These are phyloP conservation scores for Diabrotica balteata DNA, from an alignment of 2,888 invertebrate species.

Conservation along the genomic window DNA sequence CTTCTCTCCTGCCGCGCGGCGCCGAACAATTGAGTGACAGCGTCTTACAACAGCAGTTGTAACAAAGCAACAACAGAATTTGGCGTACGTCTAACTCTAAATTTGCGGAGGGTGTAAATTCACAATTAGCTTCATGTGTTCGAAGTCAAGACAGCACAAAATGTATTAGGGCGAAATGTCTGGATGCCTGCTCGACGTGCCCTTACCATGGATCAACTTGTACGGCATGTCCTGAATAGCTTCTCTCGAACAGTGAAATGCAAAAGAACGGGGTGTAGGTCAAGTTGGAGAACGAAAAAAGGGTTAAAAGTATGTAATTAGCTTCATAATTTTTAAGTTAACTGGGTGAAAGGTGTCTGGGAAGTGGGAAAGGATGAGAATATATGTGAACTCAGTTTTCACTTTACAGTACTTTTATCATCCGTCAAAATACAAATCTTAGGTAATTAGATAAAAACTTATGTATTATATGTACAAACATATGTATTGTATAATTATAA, in stretches of 20 bases:
- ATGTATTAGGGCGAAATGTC: constrained; percentile 27
- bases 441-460: no score
- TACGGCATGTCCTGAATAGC: constrained; percentile 9
- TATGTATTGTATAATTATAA: no score
- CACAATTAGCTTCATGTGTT: constrained; percentile 33
- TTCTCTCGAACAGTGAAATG: neutral
- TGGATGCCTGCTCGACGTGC: constrained; percentile 33
- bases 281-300: no score
- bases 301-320: no score
- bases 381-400: no score
- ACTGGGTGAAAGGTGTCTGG: no score
- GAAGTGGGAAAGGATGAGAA: no score
- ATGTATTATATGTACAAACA: no score
- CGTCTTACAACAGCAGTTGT: constrained; percentile 11
- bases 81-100: constrained; percentile 7
- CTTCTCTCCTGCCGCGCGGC: neutral
- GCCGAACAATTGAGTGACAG: constrained; percentile 4
- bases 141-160: constrained; percentile 33
- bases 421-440: no score
- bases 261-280: no score
- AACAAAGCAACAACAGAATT: constrained; percentile 20
- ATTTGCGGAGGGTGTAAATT: constrained; percentile 24
- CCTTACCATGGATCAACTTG: constrained; percentile 17
- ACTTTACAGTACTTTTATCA: no score
- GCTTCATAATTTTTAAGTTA: no score